Evolutionary conservation across 2,113 vertebrate species (phyloP), one percentile per base, ranked within the genome.

Genomic region (Nansenia antarctica): DNA sequence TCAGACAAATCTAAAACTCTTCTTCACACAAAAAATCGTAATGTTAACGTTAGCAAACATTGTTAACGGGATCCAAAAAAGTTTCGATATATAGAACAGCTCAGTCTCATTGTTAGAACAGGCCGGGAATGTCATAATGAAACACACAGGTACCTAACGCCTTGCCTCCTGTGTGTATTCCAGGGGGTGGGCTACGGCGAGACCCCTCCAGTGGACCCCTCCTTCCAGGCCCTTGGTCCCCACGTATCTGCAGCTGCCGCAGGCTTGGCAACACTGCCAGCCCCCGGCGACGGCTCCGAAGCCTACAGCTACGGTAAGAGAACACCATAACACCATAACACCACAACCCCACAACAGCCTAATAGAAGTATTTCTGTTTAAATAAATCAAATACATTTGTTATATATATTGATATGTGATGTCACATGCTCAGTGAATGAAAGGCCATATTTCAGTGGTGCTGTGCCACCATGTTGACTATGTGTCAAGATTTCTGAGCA

Each of bases 301-400:
- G 2, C 66, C 14, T 90, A 77, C 22, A 29, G 79, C 27, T 91
- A 77, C 54, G 86, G 92, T 92, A 62, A 63, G 78, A 37, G 22
- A 5, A 49, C 60, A 62, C 61, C 18, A 15, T 20, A 39, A 18
- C n/a, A n/a, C 35, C 9, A n/a, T n/a, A n/a, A n/a, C n/a, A n/a
- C n/a, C n/a, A n/a, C n/a, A n/a, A n/a, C n/a, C n/a, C n/a, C n/a
- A n/a, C n/a, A n/a, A n/a, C n/a, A n/a, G n/a, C n/a, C n/a, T n/a
- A n/a, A n/a, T n/a, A n/a, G n/a, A n/a, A n/a, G n/a, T n/a, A n/a
- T n/a, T n/a, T n/a, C n/a, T n/a, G n/a, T n/a, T n/a, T n/a, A n/a
- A n/a, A n/a, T n/a, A n/a, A n/a, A n/a, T n/a, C n/a, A n/a, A n/a
- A n/a, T n/a, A n/a, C n/a, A n/a, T n/a, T n/a, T n/a, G n/a, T n/a